These are phyloP conservation scores for Anthophora plumipes DNA, from an alignment of 2,888 invertebrate species.

Conservation along the genomic window DNA sequence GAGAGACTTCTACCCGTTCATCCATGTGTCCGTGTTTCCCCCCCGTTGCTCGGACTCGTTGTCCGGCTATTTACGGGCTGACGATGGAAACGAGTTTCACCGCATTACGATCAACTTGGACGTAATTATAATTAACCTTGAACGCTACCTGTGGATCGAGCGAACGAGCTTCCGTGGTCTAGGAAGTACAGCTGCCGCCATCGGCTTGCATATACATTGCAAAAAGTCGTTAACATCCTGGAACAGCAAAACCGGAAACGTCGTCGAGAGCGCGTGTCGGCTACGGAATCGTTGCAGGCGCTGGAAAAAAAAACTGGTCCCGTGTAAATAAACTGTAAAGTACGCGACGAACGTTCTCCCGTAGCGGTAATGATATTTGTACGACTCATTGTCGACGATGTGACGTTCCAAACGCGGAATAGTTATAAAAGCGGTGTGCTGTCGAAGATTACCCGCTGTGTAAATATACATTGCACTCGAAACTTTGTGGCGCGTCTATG, in stretches of 20 bases:
- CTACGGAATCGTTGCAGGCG: slow-evolving; percentile 45
- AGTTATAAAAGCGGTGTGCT: slow-evolving; percentile 5
- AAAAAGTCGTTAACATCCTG: slow-evolving; percentile 53
- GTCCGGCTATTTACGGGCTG: slow-evolving; percentile 58
- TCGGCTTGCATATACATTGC: slow-evolving; percentile 31
- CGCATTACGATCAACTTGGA: slow-evolving; percentile 69
- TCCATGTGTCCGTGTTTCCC: slow-evolving; percentile 46
- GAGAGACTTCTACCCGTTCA: slow-evolving; percentile 36
- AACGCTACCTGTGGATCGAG: slow-evolving; percentile 58
- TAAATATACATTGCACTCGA: slow-evolving; percentile 50
- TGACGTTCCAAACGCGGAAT: not conserved
- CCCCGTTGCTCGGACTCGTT: not conserved
- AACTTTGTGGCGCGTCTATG: slow-evolving; percentile 17
- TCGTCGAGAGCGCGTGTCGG: slow-evolving; percentile 14
- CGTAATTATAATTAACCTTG: slow-evolving; percentile 74
- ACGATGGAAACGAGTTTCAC: slow-evolving; percentile 64
- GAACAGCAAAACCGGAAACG: slow-evolving; percentile 49
- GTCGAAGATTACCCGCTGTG: slow-evolving; percentile 35
- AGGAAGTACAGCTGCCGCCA: slow-evolving; percentile 60
- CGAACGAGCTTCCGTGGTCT: slow-evolving; percentile 65
- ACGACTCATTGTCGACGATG: slow-evolving; percentile 35
- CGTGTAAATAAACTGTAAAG: slow-evolving; percentile 47
- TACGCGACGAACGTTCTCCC: not conserved
- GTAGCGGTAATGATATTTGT: slow-evolving; percentile 47
- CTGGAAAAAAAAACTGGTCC: slow-evolving; percentile 19